Evolutionary conservation across 2,888 invertebrate genomes (phyloP).

Genomic region (Mythimna pallens): DNA sequence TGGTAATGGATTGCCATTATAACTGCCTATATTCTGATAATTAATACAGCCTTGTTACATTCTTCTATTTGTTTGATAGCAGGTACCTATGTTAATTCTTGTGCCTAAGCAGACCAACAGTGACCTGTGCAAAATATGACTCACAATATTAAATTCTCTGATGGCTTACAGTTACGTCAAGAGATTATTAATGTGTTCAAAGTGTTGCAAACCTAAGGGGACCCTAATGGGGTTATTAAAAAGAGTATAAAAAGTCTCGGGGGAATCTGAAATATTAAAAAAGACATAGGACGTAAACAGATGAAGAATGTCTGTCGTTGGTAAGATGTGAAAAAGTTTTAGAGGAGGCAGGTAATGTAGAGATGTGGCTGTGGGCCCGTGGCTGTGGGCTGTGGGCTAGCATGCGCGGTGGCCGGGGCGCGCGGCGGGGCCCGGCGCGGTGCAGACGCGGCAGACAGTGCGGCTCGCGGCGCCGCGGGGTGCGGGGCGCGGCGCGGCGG

Average conservation of each 20-base stretch:
- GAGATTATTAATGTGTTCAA: slow-evolving; percentile 27
- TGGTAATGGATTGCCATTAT: not conserved
- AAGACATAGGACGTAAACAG: slow-evolving; percentile 1
- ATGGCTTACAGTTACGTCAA: slow-evolving; percentile 15
- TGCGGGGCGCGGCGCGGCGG: slow-evolving; percentile 89
- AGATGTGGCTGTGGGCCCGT: slow-evolving; percentile 29
- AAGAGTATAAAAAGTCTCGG: not conserved
- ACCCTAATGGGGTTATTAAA: slow-evolving; percentile 24
- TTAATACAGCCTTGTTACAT: not conserved
- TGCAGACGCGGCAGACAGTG: slow-evolving; percentile 85
- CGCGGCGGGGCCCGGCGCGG: slow-evolving; percentile 88
- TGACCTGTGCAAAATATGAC: not conserved
- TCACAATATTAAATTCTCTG: not conserved
- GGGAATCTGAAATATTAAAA: slow-evolving; percentile 14
- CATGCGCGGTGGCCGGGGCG: slow-evolving; percentile 72
- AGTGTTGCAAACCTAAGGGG: slow-evolving; percentile 29
- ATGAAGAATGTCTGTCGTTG: slow-evolving; percentile 30
- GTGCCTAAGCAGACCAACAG: not conserved
- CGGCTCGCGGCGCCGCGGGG: slow-evolving; percentile 77
- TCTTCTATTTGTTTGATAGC: slow-evolving; percentile 1
- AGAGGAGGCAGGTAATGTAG: slow-evolving; percentile 44
- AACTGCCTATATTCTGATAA: slow-evolving; percentile 9
- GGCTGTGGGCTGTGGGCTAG: slow-evolving; percentile 39
- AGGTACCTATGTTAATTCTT: not conserved
- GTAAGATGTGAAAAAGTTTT: slow-evolving; percentile 51